Base-by-base conservation (phyloP, 2,113 vertebrate genomes). In the Cephalopterus ornatus region DNA sequence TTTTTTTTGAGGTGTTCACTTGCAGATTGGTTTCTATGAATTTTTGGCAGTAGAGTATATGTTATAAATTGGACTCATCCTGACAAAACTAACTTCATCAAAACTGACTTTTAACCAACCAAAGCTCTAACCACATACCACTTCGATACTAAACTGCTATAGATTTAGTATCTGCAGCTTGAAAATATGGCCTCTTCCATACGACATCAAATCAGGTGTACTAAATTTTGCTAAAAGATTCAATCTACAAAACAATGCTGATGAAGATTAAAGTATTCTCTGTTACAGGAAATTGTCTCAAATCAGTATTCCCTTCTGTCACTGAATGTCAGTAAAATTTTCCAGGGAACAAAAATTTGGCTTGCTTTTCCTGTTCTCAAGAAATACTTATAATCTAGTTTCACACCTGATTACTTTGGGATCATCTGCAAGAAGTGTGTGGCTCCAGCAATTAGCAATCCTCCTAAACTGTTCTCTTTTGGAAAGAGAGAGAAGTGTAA, bases 21-120 rank as follows among this genome's bases (percentile, higher is more conserved):
- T 75, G 73, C 47, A 37, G 8, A 95, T 15, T 87, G 58, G 68
- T 80, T 52, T 95, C 87, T 65, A 49, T 97, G 83, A 95, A 96
- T 96, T 84, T 86, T 14, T 73, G 30, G 87, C 87, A 96, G 74
- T 92, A 77, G 58, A 66, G 73, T 85, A 53, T 61, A 61, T 56
- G 35, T 46, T 77, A 42, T 74, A 39, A 92, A 78, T 93, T 61
- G 78, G 22, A 56, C 52, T 66, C 6, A 47, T 12, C 8, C 18
- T 73, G 18, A 12, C 20, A 50, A 66, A 73, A 58, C 65, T 66
- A 46, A 53, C 35, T 80, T 59, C 39, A 68, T 35, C 17, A 75
- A 74, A 89, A 44, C 15, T 65, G 37, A 28, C 7, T 65, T 78
- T 14, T 58, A 28, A 58, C n/a, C 27, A 28, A 58, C n/a, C 27